Percentiles rank a stretch among this genome's conserved stretches.
These are phyloP conservation scores for Eudorcas thomsonii DNA, from an alignment of 2,113 vertebrate species.

Conservation along the genomic window DNA sequence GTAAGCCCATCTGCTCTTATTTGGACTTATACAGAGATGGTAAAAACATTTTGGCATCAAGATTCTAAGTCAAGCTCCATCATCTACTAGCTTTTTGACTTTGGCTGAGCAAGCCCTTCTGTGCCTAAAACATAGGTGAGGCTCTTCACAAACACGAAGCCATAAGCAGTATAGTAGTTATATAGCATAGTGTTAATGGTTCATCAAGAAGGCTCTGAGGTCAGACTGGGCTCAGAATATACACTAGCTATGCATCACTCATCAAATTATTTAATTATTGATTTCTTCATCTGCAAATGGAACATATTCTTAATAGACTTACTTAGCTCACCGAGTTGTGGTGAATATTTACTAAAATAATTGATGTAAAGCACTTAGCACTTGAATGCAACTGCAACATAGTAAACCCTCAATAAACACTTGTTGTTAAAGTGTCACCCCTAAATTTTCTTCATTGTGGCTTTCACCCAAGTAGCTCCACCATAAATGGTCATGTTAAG, in stretches of 20 bases:
- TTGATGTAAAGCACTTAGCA: not conserved
- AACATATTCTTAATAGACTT: not conserved
- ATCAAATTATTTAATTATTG: not conserved
- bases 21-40: not conserved
- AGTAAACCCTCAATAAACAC: not conserved
- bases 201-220: not conserved
- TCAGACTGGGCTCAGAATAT: not conserved
- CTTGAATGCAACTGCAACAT: not conserved
- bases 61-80: not conserved
- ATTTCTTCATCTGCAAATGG: not conserved
- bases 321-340: not conserved
- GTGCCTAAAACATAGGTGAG: not conserved
- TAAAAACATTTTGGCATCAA: not conserved
- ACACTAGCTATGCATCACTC: not conserved
- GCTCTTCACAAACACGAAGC: not conserved
- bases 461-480: not conserved
- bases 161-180: not conserved
- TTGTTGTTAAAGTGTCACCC: not conserved
- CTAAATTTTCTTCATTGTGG: not conserved
- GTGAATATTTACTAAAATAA: constrained; percentile 35
- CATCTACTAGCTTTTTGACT: not conserved
- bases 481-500: not conserved
- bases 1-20: not conserved
- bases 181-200: not conserved
- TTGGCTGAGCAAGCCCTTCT: not conserved